These are phyloP conservation scores for Neodon shergylaensis DNA, from an alignment of 2,113 vertebrate species.

Conservation along the genomic window DNA sequence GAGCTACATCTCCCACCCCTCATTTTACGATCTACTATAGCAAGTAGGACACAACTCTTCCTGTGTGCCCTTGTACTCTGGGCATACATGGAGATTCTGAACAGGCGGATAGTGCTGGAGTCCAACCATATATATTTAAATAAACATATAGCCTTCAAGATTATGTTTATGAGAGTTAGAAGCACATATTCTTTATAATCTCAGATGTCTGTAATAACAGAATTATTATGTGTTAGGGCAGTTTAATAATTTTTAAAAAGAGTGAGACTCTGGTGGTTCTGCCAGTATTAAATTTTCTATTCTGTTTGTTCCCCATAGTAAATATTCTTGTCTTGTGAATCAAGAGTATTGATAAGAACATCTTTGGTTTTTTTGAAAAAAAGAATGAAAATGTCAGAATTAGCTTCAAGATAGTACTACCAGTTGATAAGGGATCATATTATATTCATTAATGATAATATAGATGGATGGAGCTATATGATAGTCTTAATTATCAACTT, in stretches of 20 bases:
- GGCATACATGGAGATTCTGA: too few species aligned
- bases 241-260: not conserved
- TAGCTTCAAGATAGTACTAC: not conserved
- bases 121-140: not conserved
- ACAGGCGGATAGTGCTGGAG: not conserved
- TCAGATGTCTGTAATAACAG: not conserved
- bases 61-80: not conserved
- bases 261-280: not conserved
- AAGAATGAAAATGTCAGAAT: not conserved
- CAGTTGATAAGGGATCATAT: not conserved
- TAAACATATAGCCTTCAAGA: not conserved
- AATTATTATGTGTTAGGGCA: not conserved
- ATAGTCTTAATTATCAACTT: not conserved
- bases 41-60: too few species aligned
- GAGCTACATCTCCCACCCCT: not conserved
- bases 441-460: not conserved
- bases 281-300: constrained; percentile 13
- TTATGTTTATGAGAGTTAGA: not conserved
- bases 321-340: constrained; percentile 28
- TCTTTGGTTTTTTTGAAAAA: not conserved
- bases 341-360: not conserved
- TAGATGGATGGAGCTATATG: not conserved
- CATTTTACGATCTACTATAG: not conserved
- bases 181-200: not conserved
- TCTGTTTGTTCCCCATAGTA: constrained; percentile 3